Evolutionary conservation across 2,888 invertebrate species (phyloP), one percentile per base, ranked within the genome.

Genomic region (Drosophila ustulata): DNA sequence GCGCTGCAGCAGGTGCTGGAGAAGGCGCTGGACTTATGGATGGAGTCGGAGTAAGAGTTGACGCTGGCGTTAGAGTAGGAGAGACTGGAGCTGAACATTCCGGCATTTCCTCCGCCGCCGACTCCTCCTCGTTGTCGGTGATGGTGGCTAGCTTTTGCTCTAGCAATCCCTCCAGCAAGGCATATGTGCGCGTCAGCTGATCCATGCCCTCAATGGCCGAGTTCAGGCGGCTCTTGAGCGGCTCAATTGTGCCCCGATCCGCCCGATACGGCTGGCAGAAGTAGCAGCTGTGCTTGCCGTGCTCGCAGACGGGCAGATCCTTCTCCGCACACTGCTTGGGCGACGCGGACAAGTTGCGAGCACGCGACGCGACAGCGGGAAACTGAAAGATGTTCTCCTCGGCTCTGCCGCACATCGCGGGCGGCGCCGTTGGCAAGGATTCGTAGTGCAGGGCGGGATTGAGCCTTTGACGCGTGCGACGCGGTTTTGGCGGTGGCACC

Each of bases 151-250:
- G 96, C 75, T 96, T 95, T 82, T 82, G 73, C 46, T 90, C 90
- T 32, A 89, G 61, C 30, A 89, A 79, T 1, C 86, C 96, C 86
- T 97, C 96, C 91, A 97, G 94, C 34, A 97, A 92, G 68, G 95
- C 94, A 80, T 97, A 94, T 6, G 97, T 93, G 80, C 96, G 96
- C 78, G 96, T 96, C 53, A 97, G 91, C 86, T 97, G 96, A 84
- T 97, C 96, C 71, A 97, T 94, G 34, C 93, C 94, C 3, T 93
- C 91, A 49, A 95, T 94, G 3, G 94, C 91, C 11, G 94, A 93
- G 59, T 93, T 94, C 0, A 94, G 93, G 6, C 94, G 93, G 66
- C 92, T 93, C 11, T 94, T 94, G 3, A 94, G 82, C 4, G 93
- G 93, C 70, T 90, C 88, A 39, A 92, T 90, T 39, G 90, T 90